Percentiles rank a stretch among this genome's conserved stretches.
phyloP scores from a whole-genome alignment of 2,113 vertebrate species.

The Vombatus ursinus region DNA sequence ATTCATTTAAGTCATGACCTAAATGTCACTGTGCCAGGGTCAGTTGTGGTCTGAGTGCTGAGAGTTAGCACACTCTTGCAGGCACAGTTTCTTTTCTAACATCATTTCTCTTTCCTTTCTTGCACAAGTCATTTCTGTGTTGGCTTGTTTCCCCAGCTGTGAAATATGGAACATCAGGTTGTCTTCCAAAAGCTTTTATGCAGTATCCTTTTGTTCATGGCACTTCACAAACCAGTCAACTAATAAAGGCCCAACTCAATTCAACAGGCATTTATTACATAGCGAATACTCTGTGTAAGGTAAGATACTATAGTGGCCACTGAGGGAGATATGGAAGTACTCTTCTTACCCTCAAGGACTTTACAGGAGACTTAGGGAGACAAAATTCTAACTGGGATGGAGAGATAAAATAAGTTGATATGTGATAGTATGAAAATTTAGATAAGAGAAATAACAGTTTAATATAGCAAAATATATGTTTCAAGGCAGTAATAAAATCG shows the following conservation, averaged over 20 bases:
- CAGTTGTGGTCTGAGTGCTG: slow-evolving; percentile 36
- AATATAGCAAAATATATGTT: background rate
- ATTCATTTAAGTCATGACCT: background rate
- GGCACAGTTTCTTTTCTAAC: slow-evolving; percentile 21
- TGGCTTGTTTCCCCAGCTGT: background rate
- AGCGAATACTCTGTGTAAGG: background rate
- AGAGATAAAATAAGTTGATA: background rate
- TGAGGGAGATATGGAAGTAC: background rate
- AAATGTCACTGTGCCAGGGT: slow-evolving; percentile 19
- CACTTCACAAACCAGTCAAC: background rate
- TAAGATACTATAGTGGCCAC: background rate
- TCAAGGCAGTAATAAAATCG: background rate
- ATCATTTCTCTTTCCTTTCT: background rate
- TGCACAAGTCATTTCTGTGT: background rate
- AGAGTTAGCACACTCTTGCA: slow-evolving; percentile 29
- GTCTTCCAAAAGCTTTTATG: background rate
- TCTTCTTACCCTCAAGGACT: background rate
- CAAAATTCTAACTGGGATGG: background rate
- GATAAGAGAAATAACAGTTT: background rate
- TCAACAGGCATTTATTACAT: background rate
- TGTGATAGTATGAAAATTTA: background rate
- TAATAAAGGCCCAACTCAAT: background rate
- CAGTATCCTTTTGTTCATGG: slow-evolving; percentile 26
- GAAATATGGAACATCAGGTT: background rate
- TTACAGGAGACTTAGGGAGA: background rate